phyloP scores from a whole-genome alignment of 2,888 invertebrate species.

The Ormyrus nitidulus region DNA sequence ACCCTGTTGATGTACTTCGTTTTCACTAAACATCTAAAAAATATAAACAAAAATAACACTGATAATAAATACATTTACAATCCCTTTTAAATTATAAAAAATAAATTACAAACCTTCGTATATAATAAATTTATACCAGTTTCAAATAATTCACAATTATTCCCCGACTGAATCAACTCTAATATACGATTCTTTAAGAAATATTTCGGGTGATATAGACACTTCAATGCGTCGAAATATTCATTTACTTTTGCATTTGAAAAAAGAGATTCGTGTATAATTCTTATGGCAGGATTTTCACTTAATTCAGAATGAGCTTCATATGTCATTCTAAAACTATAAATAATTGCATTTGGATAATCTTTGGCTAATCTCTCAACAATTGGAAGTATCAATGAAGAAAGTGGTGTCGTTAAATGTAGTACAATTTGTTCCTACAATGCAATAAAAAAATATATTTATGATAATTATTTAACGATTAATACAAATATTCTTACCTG shows the following conservation, averaged over 20 bases:
- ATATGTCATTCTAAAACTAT: conserved; percentile 75
- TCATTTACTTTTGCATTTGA: conserved; percentile 66
- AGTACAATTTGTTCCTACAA: conserved; percentile 78
- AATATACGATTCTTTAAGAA: conserved; percentile 70
- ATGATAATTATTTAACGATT: background rate
- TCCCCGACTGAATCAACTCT: conserved; percentile 13
- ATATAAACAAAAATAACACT: conserved; percentile 10
- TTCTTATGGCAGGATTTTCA: conserved; percentile 53
- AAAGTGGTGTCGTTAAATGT: conserved; percentile 70
- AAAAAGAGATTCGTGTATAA: conserved; percentile 67
- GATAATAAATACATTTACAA: too few relatives aligned
- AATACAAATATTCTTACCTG: conserved; percentile 69
- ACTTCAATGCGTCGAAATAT: conserved; percentile 75
- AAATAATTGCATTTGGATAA: conserved; percentile 80
- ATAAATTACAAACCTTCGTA: conserved; percentile 27
- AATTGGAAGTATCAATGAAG: conserved; percentile 71
- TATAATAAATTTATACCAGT: background rate
- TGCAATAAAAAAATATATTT: background rate
- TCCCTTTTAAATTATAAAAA: background rate
- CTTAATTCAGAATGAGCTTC: conserved; percentile 70
- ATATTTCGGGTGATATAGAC: conserved; percentile 74
- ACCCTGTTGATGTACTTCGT: background rate
- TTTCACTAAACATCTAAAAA: background rate
- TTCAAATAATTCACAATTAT: background rate
- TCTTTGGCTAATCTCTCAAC: conserved; percentile 75